Evolutionary conservation across 2,797 vertebrate species (phyloP).

Genomic region (Arctocebus calabarensis): DNA sequence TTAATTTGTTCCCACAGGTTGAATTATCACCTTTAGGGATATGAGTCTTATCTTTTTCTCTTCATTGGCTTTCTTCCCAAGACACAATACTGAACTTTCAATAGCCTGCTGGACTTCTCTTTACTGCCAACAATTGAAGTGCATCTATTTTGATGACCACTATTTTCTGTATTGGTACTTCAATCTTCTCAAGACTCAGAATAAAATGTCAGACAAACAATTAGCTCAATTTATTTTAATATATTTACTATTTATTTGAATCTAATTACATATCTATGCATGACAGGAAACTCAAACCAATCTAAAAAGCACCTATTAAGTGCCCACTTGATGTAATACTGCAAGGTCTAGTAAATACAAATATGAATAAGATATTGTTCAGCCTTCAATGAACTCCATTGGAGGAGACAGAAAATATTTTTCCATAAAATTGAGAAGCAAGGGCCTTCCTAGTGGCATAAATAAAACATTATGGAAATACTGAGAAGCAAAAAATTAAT

Average conservation of each 20-base stretch:
- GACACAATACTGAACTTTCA: not conserved
- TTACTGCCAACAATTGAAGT: not conserved
- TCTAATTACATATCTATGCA: not conserved
- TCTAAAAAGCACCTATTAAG: not conserved
- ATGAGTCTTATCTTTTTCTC: not conserved
- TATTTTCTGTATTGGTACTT: slow-evolving; percentile 18
- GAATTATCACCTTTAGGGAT: not conserved
- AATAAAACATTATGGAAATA: not conserved
- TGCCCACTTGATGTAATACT: not conserved
- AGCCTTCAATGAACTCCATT: slow-evolving; percentile 4
- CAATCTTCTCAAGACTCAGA: not conserved
- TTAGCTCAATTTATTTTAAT: not conserved
- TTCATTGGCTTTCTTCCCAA: not conserved
- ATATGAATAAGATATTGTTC: not conserved
- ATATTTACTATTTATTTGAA: not conserved
- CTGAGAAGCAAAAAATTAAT: slow-evolving; percentile 18
- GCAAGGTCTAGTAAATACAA: not conserved
- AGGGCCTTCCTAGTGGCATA: not conserved
- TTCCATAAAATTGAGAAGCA: not conserved
- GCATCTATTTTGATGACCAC: not conserved
- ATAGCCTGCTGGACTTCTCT: not conserved
- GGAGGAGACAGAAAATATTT: not conserved
- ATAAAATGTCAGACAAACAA: not conserved
- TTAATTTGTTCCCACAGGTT: not conserved
- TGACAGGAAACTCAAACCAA: not conserved